These are phyloP conservation scores for Abscondita cerata DNA, from an alignment of 2,888 invertebrate genomes.

Conservation along the genomic window DNA sequence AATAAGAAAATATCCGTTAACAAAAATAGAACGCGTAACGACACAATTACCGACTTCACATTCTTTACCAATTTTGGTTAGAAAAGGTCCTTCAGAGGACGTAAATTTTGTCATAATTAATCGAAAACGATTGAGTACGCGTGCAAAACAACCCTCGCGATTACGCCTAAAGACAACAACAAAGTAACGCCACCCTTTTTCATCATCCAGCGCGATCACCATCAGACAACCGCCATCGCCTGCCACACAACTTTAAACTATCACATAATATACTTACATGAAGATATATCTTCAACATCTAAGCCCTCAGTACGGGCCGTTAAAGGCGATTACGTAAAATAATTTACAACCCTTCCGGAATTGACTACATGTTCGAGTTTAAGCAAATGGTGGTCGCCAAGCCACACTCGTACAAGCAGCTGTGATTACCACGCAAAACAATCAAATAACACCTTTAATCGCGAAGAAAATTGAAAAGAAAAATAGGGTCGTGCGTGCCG, in stretches of 20 bases:
- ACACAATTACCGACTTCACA: background rate
- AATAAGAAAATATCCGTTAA: background rate
- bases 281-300: conserved; percentile 21
- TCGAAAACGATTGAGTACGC: background rate
- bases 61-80: conserved; percentile 10
- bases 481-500: too few species aligned
- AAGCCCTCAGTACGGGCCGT: conserved; percentile 11
- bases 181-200: conserved; percentile 37
- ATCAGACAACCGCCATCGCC: conserved; percentile 41
- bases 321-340: conserved; percentile 13
- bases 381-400: conserved; percentile 60
- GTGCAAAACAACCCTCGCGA: conserved; percentile 10
- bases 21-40: conserved; percentile 6
- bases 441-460: conserved; percentile 4
- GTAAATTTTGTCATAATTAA: conserved; percentile 2
- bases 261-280: conserved; percentile 23
- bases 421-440: conserved; percentile 43
- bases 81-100: background rate
- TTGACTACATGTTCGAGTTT: conserved; percentile 53
- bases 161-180: conserved; percentile 26
- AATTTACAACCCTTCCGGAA: conserved; percentile 42
- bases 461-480: too few species aligned
- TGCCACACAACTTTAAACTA: conserved; percentile 16
- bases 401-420: conserved; percentile 52
- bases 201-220: too few species aligned